These are phyloP conservation scores for Drosophila paranaensis DNA, from an alignment of 2,888 invertebrate genomes.

Conservation along the genomic window DNA sequence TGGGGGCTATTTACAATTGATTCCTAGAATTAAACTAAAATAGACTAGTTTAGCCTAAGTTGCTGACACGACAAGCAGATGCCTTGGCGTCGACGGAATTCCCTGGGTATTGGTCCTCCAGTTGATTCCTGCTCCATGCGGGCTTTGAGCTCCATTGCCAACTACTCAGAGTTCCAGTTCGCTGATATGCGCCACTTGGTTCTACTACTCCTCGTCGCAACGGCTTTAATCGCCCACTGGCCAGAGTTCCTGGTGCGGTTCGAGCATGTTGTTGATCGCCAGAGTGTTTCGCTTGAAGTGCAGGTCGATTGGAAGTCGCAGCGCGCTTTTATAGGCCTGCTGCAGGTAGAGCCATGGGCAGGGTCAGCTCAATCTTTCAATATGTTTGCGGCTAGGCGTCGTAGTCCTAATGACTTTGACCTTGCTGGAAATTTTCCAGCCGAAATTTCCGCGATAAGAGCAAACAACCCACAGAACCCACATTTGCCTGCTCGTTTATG, in stretches of 20 bases:
- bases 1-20: slow-evolving; percentile 59
- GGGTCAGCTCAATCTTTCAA: neutral
- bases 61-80: slow-evolving; percentile 63
- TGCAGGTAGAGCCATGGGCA: slow-evolving; percentile 46
- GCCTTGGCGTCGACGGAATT: neutral
- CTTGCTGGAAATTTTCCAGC: slow-evolving; percentile 37
- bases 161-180: slow-evolving; percentile 1
- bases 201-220: neutral
- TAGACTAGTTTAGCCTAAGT: slow-evolving; percentile 44
- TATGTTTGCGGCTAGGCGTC: neutral
- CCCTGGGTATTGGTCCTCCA: slow-evolving; percentile 5
- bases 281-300: slow-evolving; percentile 61
- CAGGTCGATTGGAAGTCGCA: slow-evolving; percentile 43
- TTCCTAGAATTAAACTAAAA: slow-evolving; percentile 39
- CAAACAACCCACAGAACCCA: neutral
- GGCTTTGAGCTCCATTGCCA: neutral
- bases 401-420: slow-evolving; percentile 50
- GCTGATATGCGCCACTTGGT: neutral
- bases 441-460: slow-evolving; percentile 30
- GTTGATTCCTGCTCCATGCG: neutral
- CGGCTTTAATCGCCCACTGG: neutral
- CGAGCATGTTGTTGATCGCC: slow-evolving; percentile 38
- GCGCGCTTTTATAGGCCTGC: slow-evolving; percentile 51
- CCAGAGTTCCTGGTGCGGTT: slow-evolving; percentile 11
- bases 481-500: slow-evolving; percentile 22